Base-by-base conservation (phyloP, 2,113 vertebrate species). In the Hippocampus guttulatus region DNA sequence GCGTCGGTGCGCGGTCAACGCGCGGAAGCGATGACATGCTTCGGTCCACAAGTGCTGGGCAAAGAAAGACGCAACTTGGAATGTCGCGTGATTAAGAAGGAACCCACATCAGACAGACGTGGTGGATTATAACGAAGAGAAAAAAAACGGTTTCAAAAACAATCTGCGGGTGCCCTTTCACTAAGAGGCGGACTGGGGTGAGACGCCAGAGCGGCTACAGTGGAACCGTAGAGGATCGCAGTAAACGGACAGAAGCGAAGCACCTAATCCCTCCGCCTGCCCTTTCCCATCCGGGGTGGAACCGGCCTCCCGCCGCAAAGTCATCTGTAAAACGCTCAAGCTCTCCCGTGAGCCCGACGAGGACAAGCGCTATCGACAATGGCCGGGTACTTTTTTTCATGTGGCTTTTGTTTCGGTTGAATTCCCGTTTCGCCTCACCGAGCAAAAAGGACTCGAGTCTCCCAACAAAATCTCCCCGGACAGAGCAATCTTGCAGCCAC, bases 11-110 rank as follows among this genome's bases (percentile, higher is more conserved):
- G 82, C 89, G 90, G 89, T 82, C 88, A 83, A 78, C 77, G 55
- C 33, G 77, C 81, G 78, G 76, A 68, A 47, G 73, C 69, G 65
- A 81, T 80, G 69, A 85, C 83, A 74, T 84, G 77, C 80, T 69
- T 62, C 30, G 3, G 43, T 43, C 10, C 43, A 10, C 43, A 43
- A 43, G 43, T 12, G 43, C 9, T 12, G 43, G 43, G 9, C 43
- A 43, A 43, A 43, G 33, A 84, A 81, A 87, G 88, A 51, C 49
- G 18, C 49, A 61, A 61, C 27, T 61, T 3, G 90, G 88, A 84
- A 85, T 91, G 91, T 91, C 87, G 88, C 87, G 90, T 91, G 92
- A 92, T 92, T 90, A 89, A 90, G 87, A 74, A 81, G 67, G 14
- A 83, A 69, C 76, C 91, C 91, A 91, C 91, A 92, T 30, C 27